These are phyloP conservation scores for Muntiacus reevesi DNA, from an alignment of 2,113 vertebrate genomes.

Conservation along the genomic window DNA sequence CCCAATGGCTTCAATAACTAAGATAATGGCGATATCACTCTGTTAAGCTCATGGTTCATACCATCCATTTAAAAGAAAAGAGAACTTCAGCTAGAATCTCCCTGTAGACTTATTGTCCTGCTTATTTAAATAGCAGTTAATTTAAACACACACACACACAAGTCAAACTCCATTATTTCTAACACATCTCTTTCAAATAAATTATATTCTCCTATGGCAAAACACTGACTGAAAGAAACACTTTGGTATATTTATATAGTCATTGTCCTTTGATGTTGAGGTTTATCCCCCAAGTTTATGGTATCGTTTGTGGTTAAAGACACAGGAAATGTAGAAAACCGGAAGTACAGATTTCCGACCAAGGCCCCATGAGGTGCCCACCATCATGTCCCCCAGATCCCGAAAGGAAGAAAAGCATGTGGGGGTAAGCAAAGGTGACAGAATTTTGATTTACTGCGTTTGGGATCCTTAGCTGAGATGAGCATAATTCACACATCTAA, in stretches of 20 bases:
- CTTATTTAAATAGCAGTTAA: slow-evolving; percentile 79
- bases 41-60: slow-evolving; percentile 75
- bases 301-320: neutral
- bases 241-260: neutral
- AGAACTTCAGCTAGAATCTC: slow-evolving; percentile 73
- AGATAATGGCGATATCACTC: slow-evolving; percentile 80
- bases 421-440: neutral
- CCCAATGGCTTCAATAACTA: slow-evolving; percentile 83
- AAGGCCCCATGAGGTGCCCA: neutral
- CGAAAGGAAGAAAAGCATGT: neutral
- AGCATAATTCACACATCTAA: neutral
- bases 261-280: neutral
- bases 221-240: slow-evolving; percentile 49
- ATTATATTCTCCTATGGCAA: slow-evolving; percentile 29
- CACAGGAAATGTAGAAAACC: neutral
- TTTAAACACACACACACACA: slow-evolving; percentile 76
- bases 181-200: slow-evolving; percentile 59
- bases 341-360: neutral
- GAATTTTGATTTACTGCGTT: neutral
- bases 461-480: neutral
- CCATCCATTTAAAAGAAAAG: slow-evolving; percentile 75
- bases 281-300: neutral
- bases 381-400: neutral
- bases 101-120: slow-evolving; percentile 56
- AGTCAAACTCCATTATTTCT: slow-evolving; percentile 64